Percentiles rank a stretch among this genome's conserved stretches.
phyloP scores from a whole-genome alignment of 2,888 invertebrate genomes.

The Euspilapteryx auroguttella region DNA sequence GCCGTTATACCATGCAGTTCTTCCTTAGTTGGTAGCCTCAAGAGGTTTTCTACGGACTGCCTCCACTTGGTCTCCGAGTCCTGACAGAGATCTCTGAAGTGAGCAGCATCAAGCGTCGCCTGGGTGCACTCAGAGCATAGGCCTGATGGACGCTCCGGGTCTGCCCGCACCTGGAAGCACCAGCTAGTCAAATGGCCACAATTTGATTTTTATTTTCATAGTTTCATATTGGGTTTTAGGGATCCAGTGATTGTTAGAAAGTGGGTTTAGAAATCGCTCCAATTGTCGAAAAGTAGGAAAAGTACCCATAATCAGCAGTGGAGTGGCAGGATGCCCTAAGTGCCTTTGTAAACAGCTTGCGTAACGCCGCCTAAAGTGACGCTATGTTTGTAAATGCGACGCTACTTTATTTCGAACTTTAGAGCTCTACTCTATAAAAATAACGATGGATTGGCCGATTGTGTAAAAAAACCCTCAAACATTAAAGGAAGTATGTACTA shows the following conservation, averaged over 20 bases:
- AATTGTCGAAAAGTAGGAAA: no score
- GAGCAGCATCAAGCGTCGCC: slow-evolving; percentile 24
- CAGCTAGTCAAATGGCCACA: slow-evolving; percentile 33
- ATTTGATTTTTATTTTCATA: slow-evolving; percentile 8
- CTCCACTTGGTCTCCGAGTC: slow-evolving; percentile 24
- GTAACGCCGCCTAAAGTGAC: no score
- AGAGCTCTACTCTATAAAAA: no score
- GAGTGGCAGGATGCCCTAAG: no score
- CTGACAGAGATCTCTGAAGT: slow-evolving; percentile 26
- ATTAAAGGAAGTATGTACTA: no score
- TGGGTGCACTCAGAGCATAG: slow-evolving; percentile 29
- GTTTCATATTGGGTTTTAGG: background rate
- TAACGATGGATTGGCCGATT: no score
- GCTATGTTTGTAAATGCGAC: no score
- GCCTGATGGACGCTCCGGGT: slow-evolving; percentile 29
- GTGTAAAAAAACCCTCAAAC: no score
- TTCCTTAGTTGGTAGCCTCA: slow-evolving; percentile 13
- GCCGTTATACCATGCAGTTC: slow-evolving; percentile 6
- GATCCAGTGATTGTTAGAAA: background rate
- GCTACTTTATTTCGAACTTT: no score
- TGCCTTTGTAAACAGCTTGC: no score
- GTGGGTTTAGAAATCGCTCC: background rate
- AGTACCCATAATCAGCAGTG: no score
- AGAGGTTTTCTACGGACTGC: slow-evolving; percentile 18
- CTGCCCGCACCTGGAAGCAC: slow-evolving; percentile 42